A percentile compares a stretch with the other conserved stretches of the same genome.
Conservation (phyloP, 1,140 invertebrate species). For the Drosophila trapezifrons region DNA sequence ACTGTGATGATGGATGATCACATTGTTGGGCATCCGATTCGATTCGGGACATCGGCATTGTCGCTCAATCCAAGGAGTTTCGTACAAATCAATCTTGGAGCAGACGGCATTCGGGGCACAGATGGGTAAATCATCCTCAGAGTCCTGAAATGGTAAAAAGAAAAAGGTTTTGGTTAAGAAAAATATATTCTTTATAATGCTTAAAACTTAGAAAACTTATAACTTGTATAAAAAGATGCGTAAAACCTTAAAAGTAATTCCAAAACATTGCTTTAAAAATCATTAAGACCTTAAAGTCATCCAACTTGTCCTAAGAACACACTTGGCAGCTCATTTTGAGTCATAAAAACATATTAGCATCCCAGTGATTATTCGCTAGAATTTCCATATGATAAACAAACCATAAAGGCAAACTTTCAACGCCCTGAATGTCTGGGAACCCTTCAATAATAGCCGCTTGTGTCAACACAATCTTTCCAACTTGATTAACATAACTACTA, state of each 20-base stretch:
- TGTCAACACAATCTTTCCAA: conserved; percentile 35
- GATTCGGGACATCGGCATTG: conserved; percentile 91
- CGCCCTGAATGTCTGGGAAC: conserved; percentile 6
- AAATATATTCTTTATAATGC: background rate
- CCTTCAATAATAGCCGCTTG: conserved; percentile 37
- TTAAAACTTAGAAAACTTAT: background rate
- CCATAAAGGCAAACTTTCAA: conserved; percentile 27
- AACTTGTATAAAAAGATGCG: no score
- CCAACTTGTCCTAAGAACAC: no score
- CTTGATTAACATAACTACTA: conserved; percentile 61
- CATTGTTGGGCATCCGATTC: conserved; percentile 76
- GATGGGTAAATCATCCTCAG: conserved; percentile 92
- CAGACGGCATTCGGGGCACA: conserved; percentile 92
- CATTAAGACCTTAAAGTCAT: no score
- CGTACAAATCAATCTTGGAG: conserved; percentile 95
- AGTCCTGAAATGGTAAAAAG: conserved; percentile 86
- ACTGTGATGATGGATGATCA: conserved; percentile 74
- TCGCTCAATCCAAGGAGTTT: conserved; percentile 93
- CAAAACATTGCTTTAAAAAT: no score
- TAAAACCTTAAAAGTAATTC: background rate
- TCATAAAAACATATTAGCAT: conserved; percentile 12
- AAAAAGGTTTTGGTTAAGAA: background rate
- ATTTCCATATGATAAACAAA: conserved; percentile 35
- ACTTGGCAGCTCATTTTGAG: conserved; percentile 7
- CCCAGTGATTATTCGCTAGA: conserved; percentile 24